Evolutionary conservation across 64 coral and sea anemone genomes (phyloP).

Genomic region (Stichodactyla helianthus): DNA sequence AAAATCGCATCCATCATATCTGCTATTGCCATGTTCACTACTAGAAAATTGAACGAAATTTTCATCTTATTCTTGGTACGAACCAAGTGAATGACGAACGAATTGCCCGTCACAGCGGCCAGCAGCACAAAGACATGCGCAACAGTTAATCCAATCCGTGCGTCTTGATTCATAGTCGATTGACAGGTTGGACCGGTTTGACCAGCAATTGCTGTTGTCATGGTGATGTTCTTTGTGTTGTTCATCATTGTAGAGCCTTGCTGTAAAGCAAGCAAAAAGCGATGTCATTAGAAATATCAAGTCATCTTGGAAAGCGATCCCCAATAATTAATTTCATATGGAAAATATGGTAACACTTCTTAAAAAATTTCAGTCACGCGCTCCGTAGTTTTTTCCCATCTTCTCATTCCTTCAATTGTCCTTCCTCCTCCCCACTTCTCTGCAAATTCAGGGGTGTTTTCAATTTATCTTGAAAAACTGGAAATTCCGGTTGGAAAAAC

Average conservation of each 20-base stretch:
- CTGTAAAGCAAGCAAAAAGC: not conserved
- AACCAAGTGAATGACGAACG: slow-evolving; percentile 24
- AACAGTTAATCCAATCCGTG: slow-evolving; percentile 2
- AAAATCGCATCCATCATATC: slow-evolving; percentile 54
- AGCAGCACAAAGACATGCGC: slow-evolving; percentile 14
- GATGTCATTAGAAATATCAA: not conserved
- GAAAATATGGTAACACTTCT: not conserved
- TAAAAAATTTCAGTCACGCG: not conserved
- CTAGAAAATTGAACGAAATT: slow-evolving; percentile 65
- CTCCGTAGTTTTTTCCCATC: too few relatives aligned
- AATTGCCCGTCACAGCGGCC: slow-evolving; percentile 23
- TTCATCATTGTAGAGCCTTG: not conserved
- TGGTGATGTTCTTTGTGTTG: not conserved
- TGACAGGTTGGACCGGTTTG: not conserved
- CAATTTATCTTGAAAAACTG: too few relatives aligned
- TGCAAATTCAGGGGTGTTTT: too few relatives aligned
- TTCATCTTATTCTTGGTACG: slow-evolving; percentile 30
- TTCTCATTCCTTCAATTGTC: too few relatives aligned
- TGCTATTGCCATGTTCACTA: slow-evolving; percentile 69
- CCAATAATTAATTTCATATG: too few relatives aligned
- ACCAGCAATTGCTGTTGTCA: not conserved
- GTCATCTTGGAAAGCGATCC: too few relatives aligned
- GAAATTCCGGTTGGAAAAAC: too few relatives aligned
- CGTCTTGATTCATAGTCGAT: not conserved
- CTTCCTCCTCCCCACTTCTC: too few relatives aligned